Base-by-base conservation (phyloP, 2,888 invertebrate genomes). In the Drosophila macrospina region DNA sequence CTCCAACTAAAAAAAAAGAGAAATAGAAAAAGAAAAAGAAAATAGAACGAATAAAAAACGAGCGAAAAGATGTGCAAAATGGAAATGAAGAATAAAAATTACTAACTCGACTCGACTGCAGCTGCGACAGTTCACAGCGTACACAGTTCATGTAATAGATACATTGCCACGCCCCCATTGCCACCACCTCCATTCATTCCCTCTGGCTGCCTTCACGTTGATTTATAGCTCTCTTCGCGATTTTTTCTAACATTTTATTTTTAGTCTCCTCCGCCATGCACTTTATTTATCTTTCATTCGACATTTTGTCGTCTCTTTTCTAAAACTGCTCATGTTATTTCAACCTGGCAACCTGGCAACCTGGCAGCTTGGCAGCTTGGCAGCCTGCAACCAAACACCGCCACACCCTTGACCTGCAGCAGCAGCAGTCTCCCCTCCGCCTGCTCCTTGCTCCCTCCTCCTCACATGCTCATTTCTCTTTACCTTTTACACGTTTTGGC, bases 231-330 rank as follows among this genome's bases (percentile, higher is more conserved):
- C 68, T 51, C 60, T 71, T 59, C 79, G 78, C 80, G 86, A 80
- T 74, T 72, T 64, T 78, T 64, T 66, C 70, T 56, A 75, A 76
- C 68, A 73, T 84, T 86, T 86, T 74, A 73, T 65, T 54, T 77
- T 54, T 61, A 54, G 62, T 68, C 50, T 51, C 45, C 69, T 57
- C 44, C 65, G 54, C 30, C 52, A 67, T 73, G 73, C 67, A 69
- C 85, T 80, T 80, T 86, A 86, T 86, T 86, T 86, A 86, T 88
- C 87, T 88, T 86, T 88, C 86, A 88, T 86, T 86, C 87, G 88
- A 88, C 86, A 75, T 88, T 88, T 81, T 81, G 84, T 86, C 86
- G 79, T 84, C 81, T 75, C 71, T 84, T 75, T 72, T 86, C 88
- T 88, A 88, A 86, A 88, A 86, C 83, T 76, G 51, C 73, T 73